Evolutionary conservation across 2,113 vertebrate species (phyloP), one percentile per base, ranked within the genome.

Genomic region (Numida meleagris): DNA sequence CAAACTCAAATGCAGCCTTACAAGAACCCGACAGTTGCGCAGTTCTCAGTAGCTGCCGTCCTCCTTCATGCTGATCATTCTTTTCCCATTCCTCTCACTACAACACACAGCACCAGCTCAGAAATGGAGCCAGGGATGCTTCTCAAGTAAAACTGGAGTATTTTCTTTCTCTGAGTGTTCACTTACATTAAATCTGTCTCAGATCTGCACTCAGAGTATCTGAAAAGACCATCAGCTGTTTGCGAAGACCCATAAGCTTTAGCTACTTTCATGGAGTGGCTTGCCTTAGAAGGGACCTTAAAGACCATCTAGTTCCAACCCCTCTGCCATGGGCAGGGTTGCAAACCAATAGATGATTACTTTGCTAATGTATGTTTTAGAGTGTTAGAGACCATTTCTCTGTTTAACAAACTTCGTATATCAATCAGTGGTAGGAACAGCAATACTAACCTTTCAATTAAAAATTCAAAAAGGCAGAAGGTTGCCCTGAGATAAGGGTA

Each of bases 1-100:
- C 61, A 86, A 90, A 82, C 82, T 71, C 3, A 1, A 96, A 78
- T 0, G 0, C 34, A 77, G 68, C 82, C 89, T 80, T 57, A 0
- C 13, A 88, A 59, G 79, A 93, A 86, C 25, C 82, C 88, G 88
- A 73, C 61, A 88, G 42, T 72, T 84, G 76, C 58, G 82, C 16
- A 59, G 45, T 48, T 93, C 74, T 89, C 70, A 89, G 78, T 61
- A 71, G 42, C 4, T 84, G 57, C 70, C 78, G 33, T 46, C 92
- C 76, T 77, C 80, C 66, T 33, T 63, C 1, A 0, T 83, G 66
- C 74, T 77, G 68, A 96, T 91, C 55, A 21, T 70, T 94, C 78
- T 58, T 84, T 80, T 82, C 43, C 45, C 45, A 24, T 82, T 91
- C 50, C 72, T 93, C 31, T 77, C 83, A 66, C 59, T 88, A 80